A percentile compares a stretch with the other conserved stretches of the same genome.
phyloP scores from a whole-genome alignment of 2,797 vertebrate genomes.

The Chrysolophus pictus region DNA sequence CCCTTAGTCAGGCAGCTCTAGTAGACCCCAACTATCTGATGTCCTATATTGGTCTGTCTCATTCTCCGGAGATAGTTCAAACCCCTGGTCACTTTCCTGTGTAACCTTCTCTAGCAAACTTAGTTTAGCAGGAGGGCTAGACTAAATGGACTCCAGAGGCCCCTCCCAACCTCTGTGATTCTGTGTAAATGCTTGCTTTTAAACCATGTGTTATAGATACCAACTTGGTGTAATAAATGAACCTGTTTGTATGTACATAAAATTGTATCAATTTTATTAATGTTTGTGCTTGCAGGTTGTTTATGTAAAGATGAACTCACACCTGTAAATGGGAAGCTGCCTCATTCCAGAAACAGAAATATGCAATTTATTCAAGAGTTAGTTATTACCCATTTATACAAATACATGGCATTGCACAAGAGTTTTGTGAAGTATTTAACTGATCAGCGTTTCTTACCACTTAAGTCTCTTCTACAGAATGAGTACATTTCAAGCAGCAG shows the following conservation, averaged over 20 bases:
- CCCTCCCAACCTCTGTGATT: too few relatives aligned
- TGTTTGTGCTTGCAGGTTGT: not conserved
- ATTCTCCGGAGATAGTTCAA: too few relatives aligned
- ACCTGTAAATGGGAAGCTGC: not conserved
- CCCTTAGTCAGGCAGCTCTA: not conserved
- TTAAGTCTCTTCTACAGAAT: not conserved
- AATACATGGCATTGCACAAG: not conserved
- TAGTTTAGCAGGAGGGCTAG: too few relatives aligned
- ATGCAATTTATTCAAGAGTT: not conserved
- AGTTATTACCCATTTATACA: not conserved
- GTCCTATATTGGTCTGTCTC: not conserved
- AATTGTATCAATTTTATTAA: not conserved
- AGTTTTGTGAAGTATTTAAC: not conserved
- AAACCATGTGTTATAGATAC: fast-evolving
- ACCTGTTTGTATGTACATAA: not conserved
- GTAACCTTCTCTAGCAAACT: too few relatives aligned
- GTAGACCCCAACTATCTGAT: not conserved
- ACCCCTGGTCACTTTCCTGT: too few relatives aligned
- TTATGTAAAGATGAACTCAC: not conserved
- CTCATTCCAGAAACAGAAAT: not conserved
- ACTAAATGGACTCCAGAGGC: too few relatives aligned
- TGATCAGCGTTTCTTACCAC: not conserved
- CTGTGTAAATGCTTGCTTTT: not conserved
- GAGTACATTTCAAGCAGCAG: not conserved
- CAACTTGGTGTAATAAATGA: not conserved